Evolutionary conservation across 2,888 invertebrate genomes (phyloP).

Genomic region (Parnassius smintheus): DNA sequence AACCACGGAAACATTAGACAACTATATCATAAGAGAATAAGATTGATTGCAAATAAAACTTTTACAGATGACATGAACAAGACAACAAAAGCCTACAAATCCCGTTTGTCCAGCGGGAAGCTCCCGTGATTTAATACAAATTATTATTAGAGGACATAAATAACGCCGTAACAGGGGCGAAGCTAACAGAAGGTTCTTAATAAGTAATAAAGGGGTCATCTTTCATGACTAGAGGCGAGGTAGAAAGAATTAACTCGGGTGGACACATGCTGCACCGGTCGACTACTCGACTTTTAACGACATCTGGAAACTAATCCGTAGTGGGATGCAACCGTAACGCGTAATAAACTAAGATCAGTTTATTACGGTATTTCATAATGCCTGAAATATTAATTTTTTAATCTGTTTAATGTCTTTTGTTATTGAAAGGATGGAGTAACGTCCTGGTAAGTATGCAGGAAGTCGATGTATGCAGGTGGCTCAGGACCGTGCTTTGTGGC

Average conservation of each 20-base stretch:
- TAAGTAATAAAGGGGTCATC: conserved; percentile 81
- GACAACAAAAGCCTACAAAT: conserved; percentile 78
- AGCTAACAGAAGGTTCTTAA: conserved; percentile 68
- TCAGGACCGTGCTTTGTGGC: too few species aligned
- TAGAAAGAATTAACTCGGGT: conserved; percentile 64
- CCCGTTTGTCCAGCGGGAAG: conserved; percentile 74
- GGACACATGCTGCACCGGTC: conserved; percentile 54
- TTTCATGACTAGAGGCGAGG: conserved; percentile 53
- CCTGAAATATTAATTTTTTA: too few species aligned
- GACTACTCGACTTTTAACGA: conserved; percentile 5
- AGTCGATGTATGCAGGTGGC: too few species aligned
- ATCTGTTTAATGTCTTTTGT: too few species aligned
- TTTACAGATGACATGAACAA: conserved; percentile 7
- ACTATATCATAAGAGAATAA: background rate
- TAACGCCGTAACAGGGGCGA: conserved; percentile 66
- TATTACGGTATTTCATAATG: too few species aligned
- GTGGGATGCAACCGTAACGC: background rate
- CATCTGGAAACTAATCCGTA: conserved; percentile 6
- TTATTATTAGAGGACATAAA: conserved; percentile 81
- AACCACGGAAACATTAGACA: too few species aligned
- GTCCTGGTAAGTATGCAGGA: too few species aligned
- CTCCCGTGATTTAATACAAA: conserved; percentile 80
- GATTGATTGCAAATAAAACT: conserved; percentile 18
- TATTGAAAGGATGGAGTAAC: too few species aligned
- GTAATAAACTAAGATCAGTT: too few species aligned